Evolutionary conservation across 2,888 invertebrate genomes (phyloP), one percentile per base, ranked within the genome.

Genomic region (Pammene aurita): DNA sequence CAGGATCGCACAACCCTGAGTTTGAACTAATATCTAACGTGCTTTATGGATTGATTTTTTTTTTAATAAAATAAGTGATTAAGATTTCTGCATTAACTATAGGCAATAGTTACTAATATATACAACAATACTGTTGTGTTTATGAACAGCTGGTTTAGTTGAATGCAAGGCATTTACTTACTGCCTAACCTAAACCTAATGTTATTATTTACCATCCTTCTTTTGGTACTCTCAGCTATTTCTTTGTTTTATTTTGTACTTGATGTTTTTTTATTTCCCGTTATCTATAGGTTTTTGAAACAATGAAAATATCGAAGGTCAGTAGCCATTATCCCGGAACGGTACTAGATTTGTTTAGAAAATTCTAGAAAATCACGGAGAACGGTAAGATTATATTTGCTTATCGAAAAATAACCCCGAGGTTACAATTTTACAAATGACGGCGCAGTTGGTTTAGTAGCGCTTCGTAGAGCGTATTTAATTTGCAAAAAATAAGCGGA

Each of bases 291-390:
- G 35, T 26, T 52, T 11, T 42, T 16, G 10, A 58, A 64, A 58
- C 64, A 64, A 64, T 46, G 54, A 60, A 60, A 60, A 60, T 38
- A 41, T 64, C 14, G 55, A 69, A 69, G 60, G 60, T 60, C 54
- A 34, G 46, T 58, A 38, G 14, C 7, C 14, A 55, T 55, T 52
- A 46, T 44, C 16, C 34, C n/a, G n/a, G n/a, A n/a, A n/a, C n/a
- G n/a, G 61, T 18, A n/a, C 52, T 64, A 35, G 38, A 54, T 58
- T 54, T 5, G 14, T 57, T 57, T 44, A 54, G 41, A 34, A 63
- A 38, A n/a, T 38, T 63, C 16, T 52, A 18, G 50, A 44, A 52
- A 44, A 35, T 35, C 9, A 48, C 11, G n/a, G 7, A 58, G 46
- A 48, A 38, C 7, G 41, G 34, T n/a, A 11, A 14, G 38, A 44